Evolutionary conservation across 2,797 vertebrate species (phyloP), one percentile per base, ranked within the genome.

Genomic region (Ceryle rudis): DNA sequence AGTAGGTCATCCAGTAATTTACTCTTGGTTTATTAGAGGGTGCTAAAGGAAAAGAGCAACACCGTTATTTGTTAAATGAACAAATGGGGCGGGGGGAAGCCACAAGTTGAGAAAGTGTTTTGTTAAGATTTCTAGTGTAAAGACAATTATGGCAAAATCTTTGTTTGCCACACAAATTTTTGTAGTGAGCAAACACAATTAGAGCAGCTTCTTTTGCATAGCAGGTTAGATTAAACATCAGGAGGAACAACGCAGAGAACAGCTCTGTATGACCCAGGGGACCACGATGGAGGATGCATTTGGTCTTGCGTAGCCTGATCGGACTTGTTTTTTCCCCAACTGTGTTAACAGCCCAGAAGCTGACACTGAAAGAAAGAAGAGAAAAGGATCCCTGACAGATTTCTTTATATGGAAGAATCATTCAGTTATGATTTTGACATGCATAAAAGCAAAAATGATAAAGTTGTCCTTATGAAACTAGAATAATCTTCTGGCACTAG

Each of bases 1-100:
- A 97, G 94, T 97, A 97, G 96, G 97, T 96, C 96, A 97, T 93
- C 61, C 85, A 54, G 89, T 92, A 93, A 95, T 96, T 96, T 95
- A 90, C 90, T 81, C 82, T 33, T 81, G 21, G 73, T 93, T 94
- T 96, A 96, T 96, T 89, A 97, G 84, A 85, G 77, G 60, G 79
- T 95, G 93, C 84, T 72, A 89, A 96, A 92, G 86, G 70, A 86
- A 93, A 92, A 89, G 80, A 92, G 55, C 81, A 92, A 80, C 84
- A 91, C 78, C 4, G 3, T 80, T 95, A 91, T 83, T 95, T 96
- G 55, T 67, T 79, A 94, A 89, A 90, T 12, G 54, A 96, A 90
- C 86, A 97, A 69, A 74, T 89, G 71, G 39, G 39, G 39, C 13
- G 39, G 39, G 39, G 39, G 39, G 39, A 41, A 41, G 25, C 37